Conservation (phyloP, 2,797 vertebrate species). For the Rhinogobio ventralis region DNA sequence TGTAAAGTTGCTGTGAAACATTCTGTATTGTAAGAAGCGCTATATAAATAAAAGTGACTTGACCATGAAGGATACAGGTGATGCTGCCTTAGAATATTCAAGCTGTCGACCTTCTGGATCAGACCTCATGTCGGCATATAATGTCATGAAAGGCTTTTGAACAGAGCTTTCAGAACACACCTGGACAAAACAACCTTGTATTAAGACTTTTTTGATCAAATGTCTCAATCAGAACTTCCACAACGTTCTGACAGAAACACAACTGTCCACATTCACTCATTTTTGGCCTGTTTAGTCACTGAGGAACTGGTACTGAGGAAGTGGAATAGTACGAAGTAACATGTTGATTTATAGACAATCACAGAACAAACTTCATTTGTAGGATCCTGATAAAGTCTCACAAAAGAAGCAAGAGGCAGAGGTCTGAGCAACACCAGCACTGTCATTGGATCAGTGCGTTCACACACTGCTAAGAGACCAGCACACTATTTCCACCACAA, state of each 20-base stretch:
- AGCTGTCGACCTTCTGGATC: not conserved
- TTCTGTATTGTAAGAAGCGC: no score
- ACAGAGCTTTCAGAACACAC: no score
- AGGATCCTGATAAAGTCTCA: not conserved
- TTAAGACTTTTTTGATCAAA: not conserved
- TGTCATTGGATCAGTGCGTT: slow-evolving; percentile 16
- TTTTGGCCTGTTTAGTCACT: slow-evolving; percentile 27
- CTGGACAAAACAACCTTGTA: no score
- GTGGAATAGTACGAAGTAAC: not conserved
- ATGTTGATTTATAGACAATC: not conserved
- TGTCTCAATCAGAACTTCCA: no score
- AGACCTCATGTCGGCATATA: slow-evolving; percentile 25
- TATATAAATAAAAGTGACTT: no score
- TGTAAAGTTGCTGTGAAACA: no score
- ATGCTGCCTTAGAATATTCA: not conserved
- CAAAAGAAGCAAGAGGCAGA: not conserved
- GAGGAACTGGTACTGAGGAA: slow-evolving; percentile 35
- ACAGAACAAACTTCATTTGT: slow-evolving; percentile 6
- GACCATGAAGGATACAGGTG: not conserved
- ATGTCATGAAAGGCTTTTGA: slow-evolving; percentile 11
- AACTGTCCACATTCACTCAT: no score
- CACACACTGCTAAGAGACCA: slow-evolving; percentile 35
- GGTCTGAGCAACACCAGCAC: slow-evolving; percentile 32
- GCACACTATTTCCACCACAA: slow-evolving; percentile 18
- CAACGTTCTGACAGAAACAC: no score